Evolutionary conservation across 2,888 invertebrate genomes (phyloP).

Genomic region (Pristionchus maxplancki): DNA sequence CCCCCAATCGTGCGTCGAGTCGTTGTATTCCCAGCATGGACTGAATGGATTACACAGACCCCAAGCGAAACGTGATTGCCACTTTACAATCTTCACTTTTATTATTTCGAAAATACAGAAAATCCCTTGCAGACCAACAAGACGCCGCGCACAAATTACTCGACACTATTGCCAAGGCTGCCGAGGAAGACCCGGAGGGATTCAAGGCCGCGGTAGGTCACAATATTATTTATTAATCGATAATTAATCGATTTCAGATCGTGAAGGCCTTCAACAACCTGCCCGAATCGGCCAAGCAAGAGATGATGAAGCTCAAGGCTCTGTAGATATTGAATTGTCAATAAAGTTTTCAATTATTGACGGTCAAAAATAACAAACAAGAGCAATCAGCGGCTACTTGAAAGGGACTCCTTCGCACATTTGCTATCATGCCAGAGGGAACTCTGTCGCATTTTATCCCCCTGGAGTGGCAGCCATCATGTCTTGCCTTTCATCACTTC

Average conservation of each 20-base stretch:
- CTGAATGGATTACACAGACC: no score
- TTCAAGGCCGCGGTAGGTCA: slow-evolving; percentile 13
- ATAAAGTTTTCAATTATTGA: neutral
- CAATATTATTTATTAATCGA: neutral
- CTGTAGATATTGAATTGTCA: neutral
- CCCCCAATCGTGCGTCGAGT: neutral
- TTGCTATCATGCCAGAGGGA: no score
- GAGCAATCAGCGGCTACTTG: no score
- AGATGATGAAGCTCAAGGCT: neutral
- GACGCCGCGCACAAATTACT: neutral
- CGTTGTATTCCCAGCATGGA: no score
- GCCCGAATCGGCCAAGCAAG: slow-evolving; percentile 2
- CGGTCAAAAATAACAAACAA: no score
- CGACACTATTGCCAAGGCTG: neutral
- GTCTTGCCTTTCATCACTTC: no score
- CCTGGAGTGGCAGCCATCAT: no score
- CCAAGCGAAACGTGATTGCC: no score
- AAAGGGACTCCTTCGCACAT: no score
- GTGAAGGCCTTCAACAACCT: slow-evolving; percentile 27
- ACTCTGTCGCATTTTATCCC: no score
- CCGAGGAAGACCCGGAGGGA: neutral
- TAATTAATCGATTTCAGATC: neutral
- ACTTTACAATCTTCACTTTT: neutral
- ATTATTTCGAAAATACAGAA: neutral
- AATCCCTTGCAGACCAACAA: neutral